Percentiles rank a stretch among this genome's conserved stretches.
Evolutionary conservation across 2,888 invertebrate species (phyloP).

Genomic region (Drosophila pseudotalamancana): DNA sequence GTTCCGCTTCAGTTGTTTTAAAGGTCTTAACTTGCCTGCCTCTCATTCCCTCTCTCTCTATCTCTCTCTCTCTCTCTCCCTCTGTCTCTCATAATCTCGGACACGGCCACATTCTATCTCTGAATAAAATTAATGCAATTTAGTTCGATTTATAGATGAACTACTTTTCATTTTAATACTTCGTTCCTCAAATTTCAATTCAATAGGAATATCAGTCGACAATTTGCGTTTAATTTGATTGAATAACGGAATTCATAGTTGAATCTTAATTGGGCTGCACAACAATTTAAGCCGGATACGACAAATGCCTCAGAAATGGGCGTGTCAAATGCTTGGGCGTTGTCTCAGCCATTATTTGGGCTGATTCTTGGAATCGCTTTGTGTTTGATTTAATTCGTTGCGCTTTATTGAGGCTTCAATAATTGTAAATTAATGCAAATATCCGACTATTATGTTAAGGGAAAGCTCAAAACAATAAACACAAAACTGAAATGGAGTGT

Average conservation of each 20-base stretch:
- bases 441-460: background rate
- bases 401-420: slow-evolving; percentile 4
- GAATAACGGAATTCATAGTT: background rate
- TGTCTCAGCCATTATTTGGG: slow-evolving; percentile 5
- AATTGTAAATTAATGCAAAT: slow-evolving; percentile 13
- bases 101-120: no score
- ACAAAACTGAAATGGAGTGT: background rate
- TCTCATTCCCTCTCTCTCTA: background rate
- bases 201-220: no score
- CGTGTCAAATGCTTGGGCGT: slow-evolving; percentile 1
- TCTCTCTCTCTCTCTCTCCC: background rate
- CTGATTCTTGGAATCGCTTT: background rate
- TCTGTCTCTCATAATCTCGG: background rate
- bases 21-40: background rate
- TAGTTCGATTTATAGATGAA: no score
- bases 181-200: no score
- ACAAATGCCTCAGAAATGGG: background rate
- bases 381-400: background rate
- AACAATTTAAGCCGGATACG: background rate
- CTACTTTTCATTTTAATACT: no score
- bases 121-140: no score
- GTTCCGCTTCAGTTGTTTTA: no score
- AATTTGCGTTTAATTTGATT: background rate
- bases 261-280: background rate
- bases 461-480: background rate